Percentiles rank a stretch among this genome's conserved stretches.
These are phyloP conservation scores for Gila orcuttii DNA, from an alignment of 2,113 vertebrate genomes.

Conservation along the genomic window DNA sequence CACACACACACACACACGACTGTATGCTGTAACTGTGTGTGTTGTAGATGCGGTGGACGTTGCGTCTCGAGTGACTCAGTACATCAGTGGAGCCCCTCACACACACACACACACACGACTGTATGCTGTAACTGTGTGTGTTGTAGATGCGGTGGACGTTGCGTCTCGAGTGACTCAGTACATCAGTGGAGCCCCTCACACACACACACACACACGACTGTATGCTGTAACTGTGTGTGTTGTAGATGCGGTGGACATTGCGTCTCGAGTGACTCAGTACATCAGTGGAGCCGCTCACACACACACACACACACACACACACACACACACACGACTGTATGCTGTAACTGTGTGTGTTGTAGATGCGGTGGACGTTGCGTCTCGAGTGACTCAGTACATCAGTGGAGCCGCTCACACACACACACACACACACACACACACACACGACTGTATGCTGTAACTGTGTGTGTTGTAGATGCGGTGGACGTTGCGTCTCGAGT, in stretches of 20 bases:
- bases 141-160: slow-evolving; percentile 79
- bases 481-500: slow-evolving; percentile 85
- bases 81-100: slow-evolving; percentile 76
- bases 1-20: background rate
- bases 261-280: too few relatives aligned
- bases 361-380: slow-evolving; percentile 83
- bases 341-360: too few relatives aligned
- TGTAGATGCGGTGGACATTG: too few relatives aligned
- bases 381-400: slow-evolving; percentile 83
- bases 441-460: too few relatives aligned
- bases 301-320: too few relatives aligned
- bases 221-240: too few relatives aligned
- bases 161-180: slow-evolving; percentile 84
- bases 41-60: slow-evolving; percentile 80
- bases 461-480: slow-evolving; percentile 64
- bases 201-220: slow-evolving; percentile 37
- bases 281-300: too few relatives aligned
- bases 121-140: too few relatives aligned
- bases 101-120: background rate
- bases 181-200: slow-evolving; percentile 75
- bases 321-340: background rate
- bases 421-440: too few relatives aligned
- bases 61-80: slow-evolving; percentile 82
- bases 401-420: slow-evolving; percentile 73
- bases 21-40: too few relatives aligned